Evolutionary conservation across 2,888 invertebrate species (phyloP), one percentile per base, ranked within the genome.

Genomic region (Parelbella ahira): DNA sequence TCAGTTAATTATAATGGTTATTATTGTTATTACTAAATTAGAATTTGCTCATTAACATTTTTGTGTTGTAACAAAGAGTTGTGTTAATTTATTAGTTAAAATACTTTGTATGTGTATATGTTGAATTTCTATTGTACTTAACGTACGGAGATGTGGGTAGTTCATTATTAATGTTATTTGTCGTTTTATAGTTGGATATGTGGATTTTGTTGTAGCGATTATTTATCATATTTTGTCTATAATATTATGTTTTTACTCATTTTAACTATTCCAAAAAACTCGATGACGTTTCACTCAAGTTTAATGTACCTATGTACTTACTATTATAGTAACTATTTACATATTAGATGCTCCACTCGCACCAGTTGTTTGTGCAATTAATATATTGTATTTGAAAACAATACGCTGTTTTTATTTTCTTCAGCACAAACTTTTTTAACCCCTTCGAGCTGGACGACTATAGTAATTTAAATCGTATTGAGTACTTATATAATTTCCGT

Each of bases 291-390:
- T 42, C 33, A 28, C 12, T 23, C 29, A 29, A 29, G 10, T 24
- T 5, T 28, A 23, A 2, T 19, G 33, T 34, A 18, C 3, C 23
- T 18, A 23, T 38, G 50, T 56, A 58, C 46, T 63, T 51, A 56
- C 58, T 54, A 49, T 24, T 55, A 50, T 51, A 50, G 7, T 30
- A 19, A 19, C 5, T 51, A 49, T 59, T 48, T 55, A 39, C 8
- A 61, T 56, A 68, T 54, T 54, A 49, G 69, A 75, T 74, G 75
- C 72, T 73, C 68, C 53, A 61, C 64, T 68, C 58, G 63, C 60
- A 67, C 60, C 66, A 61, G 72, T 69, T 74, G 60, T 63, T 56
- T 44, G 61, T 60, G 72, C 71, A 74, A 68, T 56, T 30, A 38
- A 33, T 41, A 41, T 27, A 33, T 45, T 41, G 48, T 52, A 39